Conservation (phyloP, 2,888 invertebrate genomes). For the Pemphredon lugubris region DNA sequence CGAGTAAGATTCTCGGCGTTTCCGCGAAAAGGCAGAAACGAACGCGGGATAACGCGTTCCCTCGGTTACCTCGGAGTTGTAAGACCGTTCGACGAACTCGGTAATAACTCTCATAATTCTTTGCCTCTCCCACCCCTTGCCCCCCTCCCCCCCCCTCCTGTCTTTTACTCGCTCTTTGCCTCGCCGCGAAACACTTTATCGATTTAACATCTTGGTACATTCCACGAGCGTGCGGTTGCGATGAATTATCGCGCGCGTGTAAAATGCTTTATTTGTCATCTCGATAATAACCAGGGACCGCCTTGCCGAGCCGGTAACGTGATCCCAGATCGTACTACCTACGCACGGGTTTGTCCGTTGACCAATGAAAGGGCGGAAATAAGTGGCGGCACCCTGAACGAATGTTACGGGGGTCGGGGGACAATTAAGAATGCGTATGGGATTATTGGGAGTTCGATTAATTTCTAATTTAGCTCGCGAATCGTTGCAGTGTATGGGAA, state of each 20-base stretch:
- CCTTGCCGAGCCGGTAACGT: conserved; percentile 41
- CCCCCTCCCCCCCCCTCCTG: background rate
- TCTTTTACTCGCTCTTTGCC: conserved; percentile 22
- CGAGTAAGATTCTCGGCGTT: background rate
- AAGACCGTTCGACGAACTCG: conserved; percentile 50
- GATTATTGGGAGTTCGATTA: no score
- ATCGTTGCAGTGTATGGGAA: no score
- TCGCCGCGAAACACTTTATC: conserved; percentile 48
- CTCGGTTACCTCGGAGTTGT: conserved; percentile 18
- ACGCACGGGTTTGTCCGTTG: background rate
- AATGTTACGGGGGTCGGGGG: no score
- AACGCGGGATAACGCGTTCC: conserved; percentile 8
- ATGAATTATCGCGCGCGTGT: conserved; percentile 55
- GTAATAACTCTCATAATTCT: conserved; percentile 58
- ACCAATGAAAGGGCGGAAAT: conserved; percentile 26
- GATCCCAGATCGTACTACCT: conserved; percentile 59
- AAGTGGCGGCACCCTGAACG: background rate
- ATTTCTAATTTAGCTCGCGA: no score
- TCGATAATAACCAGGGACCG: conserved; percentile 42
- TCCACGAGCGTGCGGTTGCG: conserved; percentile 40
- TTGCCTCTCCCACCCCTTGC: background rate
- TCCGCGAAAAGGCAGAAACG: conserved; percentile 5
- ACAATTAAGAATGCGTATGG: no score
- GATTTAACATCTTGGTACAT: conserved; percentile 54
- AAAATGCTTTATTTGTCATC: conserved; percentile 63